These are phyloP conservation scores for Valencia hispanica DNA, from an alignment of 2,797 vertebrate species.

Conservation along the genomic window DNA sequence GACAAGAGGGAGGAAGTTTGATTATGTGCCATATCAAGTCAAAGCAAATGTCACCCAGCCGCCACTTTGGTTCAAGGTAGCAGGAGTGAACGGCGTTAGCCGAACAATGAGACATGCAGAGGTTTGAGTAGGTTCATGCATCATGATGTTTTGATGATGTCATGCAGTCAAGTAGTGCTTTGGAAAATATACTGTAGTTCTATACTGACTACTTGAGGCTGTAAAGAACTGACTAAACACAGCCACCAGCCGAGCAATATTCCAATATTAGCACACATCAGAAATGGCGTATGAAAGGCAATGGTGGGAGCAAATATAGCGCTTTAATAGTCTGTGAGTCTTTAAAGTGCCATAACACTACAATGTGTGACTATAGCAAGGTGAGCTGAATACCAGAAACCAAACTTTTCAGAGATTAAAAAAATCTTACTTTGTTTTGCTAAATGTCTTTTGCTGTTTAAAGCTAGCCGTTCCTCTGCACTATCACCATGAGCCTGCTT, in stretches of 20 bases:
- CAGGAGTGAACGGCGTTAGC: neutral
- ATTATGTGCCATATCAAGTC: constrained; percentile 28
- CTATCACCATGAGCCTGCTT: too few species aligned
- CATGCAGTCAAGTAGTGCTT: neutral
- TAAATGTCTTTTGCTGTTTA: too few species aligned
- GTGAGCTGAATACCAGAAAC: too few species aligned
- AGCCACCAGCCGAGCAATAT: neutral
- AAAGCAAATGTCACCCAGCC: constrained; percentile 51
- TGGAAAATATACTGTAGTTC: neutral
- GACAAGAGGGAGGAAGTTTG: constrained; percentile 44
- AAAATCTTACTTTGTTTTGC: too few species aligned
- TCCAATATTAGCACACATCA: neutral
- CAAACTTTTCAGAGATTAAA: too few species aligned
- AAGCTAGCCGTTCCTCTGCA: too few species aligned
- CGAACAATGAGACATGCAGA: neutral
- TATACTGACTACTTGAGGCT: too few species aligned
- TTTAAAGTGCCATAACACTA: too few species aligned
- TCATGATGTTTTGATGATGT: neutral
- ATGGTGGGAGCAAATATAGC: too few species aligned
- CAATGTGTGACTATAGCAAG: too few species aligned
- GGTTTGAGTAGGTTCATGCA: neutral
- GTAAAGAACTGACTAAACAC: neutral
- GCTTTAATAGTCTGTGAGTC: too few species aligned
- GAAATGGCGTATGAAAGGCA: too few species aligned
- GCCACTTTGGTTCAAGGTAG: constrained; percentile 20